Conservation (phyloP, 2,888 invertebrate genomes). For the Macroteleia sp. region DNA sequence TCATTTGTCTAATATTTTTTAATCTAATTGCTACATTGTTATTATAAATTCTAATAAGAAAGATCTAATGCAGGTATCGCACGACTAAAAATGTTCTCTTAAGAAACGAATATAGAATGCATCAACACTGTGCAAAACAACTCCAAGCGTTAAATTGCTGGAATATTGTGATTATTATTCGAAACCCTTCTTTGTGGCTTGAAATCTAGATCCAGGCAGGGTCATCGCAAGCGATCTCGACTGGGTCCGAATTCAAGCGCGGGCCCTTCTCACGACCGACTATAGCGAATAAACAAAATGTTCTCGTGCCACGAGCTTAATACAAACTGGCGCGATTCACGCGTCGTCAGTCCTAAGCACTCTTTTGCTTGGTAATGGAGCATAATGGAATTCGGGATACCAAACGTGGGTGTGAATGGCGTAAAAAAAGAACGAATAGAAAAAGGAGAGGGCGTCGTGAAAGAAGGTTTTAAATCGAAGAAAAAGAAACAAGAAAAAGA, state of each 20-base stretch:
- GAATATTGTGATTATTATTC: no score
- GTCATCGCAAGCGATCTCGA: slow-evolving; percentile 41
- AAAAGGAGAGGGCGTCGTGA: slow-evolving; percentile 70
- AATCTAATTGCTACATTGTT: no score
- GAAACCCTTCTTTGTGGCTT: slow-evolving; percentile 33
- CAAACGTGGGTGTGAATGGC: slow-evolving; percentile 70
- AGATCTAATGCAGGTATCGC: no score
- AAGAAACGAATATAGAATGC: no score
- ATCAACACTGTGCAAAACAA: no score
- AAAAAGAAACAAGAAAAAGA: slow-evolving; percentile 27
- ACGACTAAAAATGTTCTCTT: no score
- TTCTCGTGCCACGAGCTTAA: slow-evolving; percentile 55
- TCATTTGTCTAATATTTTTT: no score
- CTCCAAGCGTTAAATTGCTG: no score
- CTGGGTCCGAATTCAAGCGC: slow-evolving; percentile 15
- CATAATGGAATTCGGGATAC: slow-evolving; percentile 75
- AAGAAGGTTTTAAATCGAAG: slow-evolving; percentile 27
- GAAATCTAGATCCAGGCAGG: slow-evolving; percentile 48
- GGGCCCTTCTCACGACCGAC: slow-evolving; percentile 59
- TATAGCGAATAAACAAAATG: slow-evolving; percentile 65
- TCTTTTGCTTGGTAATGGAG: slow-evolving; percentile 70
- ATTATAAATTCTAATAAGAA: no score
- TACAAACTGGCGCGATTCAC: slow-evolving; percentile 62
- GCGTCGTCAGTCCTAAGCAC: slow-evolving; percentile 62
- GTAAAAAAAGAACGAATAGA: slow-evolving; percentile 62